Percentiles rank a stretch among this genome's conserved stretches.
phyloP scores from a whole-genome alignment of 2,113 vertebrate genomes.

The Turdus rufiventris region DNA sequence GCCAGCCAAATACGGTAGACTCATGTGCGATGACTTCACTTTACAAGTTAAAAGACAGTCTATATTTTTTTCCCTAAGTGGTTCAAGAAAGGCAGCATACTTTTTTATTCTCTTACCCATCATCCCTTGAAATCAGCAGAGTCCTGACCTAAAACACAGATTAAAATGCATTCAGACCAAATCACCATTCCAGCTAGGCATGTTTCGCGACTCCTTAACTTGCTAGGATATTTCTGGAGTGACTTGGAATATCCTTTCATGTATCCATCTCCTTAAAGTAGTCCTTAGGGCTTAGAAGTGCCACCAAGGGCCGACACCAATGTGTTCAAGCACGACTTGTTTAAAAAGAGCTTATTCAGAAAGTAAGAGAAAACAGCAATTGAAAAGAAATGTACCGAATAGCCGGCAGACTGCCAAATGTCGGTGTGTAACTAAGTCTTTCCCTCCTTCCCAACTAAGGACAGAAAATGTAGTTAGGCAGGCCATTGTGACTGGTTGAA shows the following conservation, averaged over 20 bases:
- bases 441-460: background rate
- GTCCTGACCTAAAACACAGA: background rate
- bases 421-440: background rate
- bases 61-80: background rate
- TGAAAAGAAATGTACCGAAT: background rate
- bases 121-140: background rate
- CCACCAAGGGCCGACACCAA: background rate
- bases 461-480: background rate
- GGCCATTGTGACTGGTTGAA: background rate
- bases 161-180: background rate
- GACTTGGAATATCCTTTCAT: background rate
- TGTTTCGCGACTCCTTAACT: background rate
- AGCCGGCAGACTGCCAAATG: background rate
- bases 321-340: background rate
- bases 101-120: background rate
- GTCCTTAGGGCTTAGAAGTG: background rate
- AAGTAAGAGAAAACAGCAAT: background rate
- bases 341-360: constrained; percentile 46
- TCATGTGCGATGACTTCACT: background rate
- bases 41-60: background rate
- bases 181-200: background rate
- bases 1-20: background rate
- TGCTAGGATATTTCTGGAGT: background rate
- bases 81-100: background rate
- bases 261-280: background rate